Evolutionary conservation across 2,113 vertebrate species (phyloP), one percentile per base, ranked within the genome.

Genomic region (Datnioides undecimradiatus): DNA sequence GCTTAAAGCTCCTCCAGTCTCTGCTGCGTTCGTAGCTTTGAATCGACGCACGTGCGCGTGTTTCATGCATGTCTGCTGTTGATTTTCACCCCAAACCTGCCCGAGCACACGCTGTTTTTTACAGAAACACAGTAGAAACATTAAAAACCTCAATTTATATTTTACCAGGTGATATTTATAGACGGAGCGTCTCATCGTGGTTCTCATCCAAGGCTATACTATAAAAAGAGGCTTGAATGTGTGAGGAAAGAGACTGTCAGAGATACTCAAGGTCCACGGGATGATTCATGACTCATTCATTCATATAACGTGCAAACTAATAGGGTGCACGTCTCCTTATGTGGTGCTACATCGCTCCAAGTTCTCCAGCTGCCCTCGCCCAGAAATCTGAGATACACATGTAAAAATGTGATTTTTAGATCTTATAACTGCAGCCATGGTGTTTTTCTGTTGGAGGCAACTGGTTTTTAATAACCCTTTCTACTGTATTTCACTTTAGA

Each of bases 141-240:
- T 7, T 2, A 23, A 46, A n/a, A 8, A 21, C 6, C 6, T 5
- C 0, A 38, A n/a, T 43, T 8, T 40, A 12, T 27, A n/a, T n/a
- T n/a, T n/a, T 19, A 41, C 13, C 13, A 23, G 16, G 27, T 58
- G 16, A 71, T 72, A 65, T 59, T 59, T 51, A 27, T 48, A 63
- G 9, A 48, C 27, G 27, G 13, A 14, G 11, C 10, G 8, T 34
- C 34, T 82, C 23, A 10, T 8, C 4, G 40, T 8, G 48, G 51
- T 36, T 27, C 3, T 36, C 36, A 46, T 16, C n/a, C 9, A 55
- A 38, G 16, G 48, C 0, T 27, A 60, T 52, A 59, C 45, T 54
- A 23, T 19, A 58, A 17, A 82, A 52, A 51, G 12, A 33, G 7
- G 36, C 29, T 54, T 36, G n/a, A 54, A 27, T 55, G 57, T 45